Evolutionary conservation across 2,797 vertebrate genomes (phyloP).

Genomic region (Malacoraja senta): DNA sequence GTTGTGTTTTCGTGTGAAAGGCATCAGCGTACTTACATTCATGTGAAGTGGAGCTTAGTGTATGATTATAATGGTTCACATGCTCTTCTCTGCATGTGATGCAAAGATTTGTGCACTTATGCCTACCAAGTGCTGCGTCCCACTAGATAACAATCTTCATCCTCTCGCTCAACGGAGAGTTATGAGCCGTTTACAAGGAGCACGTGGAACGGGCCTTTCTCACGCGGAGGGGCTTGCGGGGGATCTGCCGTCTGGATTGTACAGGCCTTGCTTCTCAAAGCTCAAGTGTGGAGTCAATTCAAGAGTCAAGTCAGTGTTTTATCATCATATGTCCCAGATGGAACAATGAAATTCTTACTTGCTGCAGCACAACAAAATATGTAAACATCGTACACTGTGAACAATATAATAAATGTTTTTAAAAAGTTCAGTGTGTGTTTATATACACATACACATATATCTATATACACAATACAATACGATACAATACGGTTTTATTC

Average conservation of each 20-base stretch:
- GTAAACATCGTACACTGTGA: no score
- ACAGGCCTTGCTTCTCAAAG: background rate
- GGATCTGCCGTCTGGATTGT: background rate
- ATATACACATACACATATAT: no score
- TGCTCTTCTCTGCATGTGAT: constrained; percentile 25
- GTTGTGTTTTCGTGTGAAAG: constrained; percentile 20
- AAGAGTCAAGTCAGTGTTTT: background rate
- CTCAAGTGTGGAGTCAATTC: constrained; percentile 13
- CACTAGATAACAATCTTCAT: constrained; percentile 31
- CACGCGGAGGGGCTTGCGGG: background rate
- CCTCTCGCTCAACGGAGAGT: background rate
- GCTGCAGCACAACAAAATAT: no score
- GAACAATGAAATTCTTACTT: no score
- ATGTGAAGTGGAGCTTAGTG: constrained; percentile 23
- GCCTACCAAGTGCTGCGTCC: background rate
- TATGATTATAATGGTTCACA: constrained; percentile 24
- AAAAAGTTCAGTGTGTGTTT: no score
- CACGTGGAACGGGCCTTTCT: background rate
- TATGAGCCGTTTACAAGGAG: background rate
- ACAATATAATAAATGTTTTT: no score
- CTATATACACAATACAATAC: no score
- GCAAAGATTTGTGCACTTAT: constrained; percentile 24
- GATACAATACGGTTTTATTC: no score
- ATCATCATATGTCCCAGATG: no score
- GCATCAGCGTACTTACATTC: background rate